Base-by-base conservation (phyloP, 2,797 vertebrate genomes). In the Salmo trutta region DNA sequence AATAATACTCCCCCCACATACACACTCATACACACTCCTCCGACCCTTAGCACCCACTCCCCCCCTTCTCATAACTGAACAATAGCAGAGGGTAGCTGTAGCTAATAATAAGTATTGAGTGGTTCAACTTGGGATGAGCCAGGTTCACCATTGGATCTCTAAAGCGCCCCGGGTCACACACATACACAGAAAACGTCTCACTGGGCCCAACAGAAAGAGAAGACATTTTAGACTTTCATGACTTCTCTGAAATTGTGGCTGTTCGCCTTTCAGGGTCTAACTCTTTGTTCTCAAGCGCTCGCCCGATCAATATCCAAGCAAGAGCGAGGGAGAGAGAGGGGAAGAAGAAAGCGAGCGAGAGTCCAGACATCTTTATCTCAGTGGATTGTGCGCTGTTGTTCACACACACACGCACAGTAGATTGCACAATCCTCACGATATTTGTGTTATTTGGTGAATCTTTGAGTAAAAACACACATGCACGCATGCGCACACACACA, bases 71-170 rank as follows among this genome's bases (percentile, higher is more conserved):
- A 93, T 93, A 92, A 91, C 91, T 87, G 83, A 87, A 90, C 81
- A 8, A 86, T 92, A 89, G 90, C 92, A 93, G 92, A 94, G 93
- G 93, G 91, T 93, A 94, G 91, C 90, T 88, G 92, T 93, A 94
- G 93, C 94, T 95, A 96, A 95, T 95, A 96, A 96, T 95, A 95
- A 93, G 93, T 95, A 95, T 87, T 95, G 95, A 96, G 94, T 96
- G 88, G 88, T 96, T 95, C 94, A 95, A 94, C 87, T 92, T 93
- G 89, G 94, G 93, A 91, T 92, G 94, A 95, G 94, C 93, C 92
- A 89, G 94, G 93, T 93, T 94, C 93, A 91, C 91, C 93, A 93
- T 92, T 94, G 93, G 93, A 93, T 95, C 94, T 95, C 93, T 91
- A 94, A 93, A 92, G 89, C 24, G 75, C 93, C 93, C 91, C 76